phyloP scores from a whole-genome alignment of 2,888 invertebrate genomes.

The Torymus aiolomorphi region DNA sequence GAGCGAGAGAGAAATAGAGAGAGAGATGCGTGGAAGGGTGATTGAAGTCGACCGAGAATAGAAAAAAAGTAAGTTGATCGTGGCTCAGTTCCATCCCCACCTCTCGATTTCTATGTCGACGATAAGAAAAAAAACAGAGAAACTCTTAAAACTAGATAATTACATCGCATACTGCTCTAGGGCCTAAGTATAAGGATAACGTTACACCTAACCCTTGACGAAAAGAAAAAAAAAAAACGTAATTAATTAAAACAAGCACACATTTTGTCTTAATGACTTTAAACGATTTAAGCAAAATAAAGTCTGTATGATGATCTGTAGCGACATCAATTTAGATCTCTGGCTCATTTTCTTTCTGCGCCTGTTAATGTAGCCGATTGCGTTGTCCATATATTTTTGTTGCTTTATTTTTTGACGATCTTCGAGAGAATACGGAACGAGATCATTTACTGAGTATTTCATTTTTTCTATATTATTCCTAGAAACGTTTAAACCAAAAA shows the following conservation, averaged over 20 bases:
- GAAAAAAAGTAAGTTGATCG: slow-evolving; percentile 45
- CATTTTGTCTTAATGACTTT: slow-evolving; percentile 57
- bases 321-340: slow-evolving; percentile 60
- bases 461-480: not conserved
- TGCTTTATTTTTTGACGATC: no score
- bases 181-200: slow-evolving; percentile 61
- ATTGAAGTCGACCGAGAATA: slow-evolving; percentile 3
- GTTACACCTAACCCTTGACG: slow-evolving; percentile 58
- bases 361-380: not conserved
- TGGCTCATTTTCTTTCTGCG: slow-evolving; percentile 53
- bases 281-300: slow-evolving; percentile 57
- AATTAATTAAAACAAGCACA: slow-evolving; percentile 41
- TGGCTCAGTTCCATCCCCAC: slow-evolving; percentile 55
- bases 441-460: no score
- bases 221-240: slow-evolving; percentile 22
- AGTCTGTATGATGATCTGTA: slow-evolving; percentile 61
- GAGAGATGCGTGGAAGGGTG: slow-evolving; percentile 27
- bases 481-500: not conserved
- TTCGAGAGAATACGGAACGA: no score
- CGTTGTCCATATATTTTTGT: no score
- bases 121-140: slow-evolving; percentile 32
- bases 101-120: slow-evolving; percentile 62
- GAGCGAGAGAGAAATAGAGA: slow-evolving; percentile 8
- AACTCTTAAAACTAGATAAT: slow-evolving; percentile 39
- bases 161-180: slow-evolving; percentile 59